Percentiles rank a stretch among this genome's conserved stretches.
phyloP scores from a whole-genome alignment of 2,113 vertebrate species.

The Pithys albifrons region DNA sequence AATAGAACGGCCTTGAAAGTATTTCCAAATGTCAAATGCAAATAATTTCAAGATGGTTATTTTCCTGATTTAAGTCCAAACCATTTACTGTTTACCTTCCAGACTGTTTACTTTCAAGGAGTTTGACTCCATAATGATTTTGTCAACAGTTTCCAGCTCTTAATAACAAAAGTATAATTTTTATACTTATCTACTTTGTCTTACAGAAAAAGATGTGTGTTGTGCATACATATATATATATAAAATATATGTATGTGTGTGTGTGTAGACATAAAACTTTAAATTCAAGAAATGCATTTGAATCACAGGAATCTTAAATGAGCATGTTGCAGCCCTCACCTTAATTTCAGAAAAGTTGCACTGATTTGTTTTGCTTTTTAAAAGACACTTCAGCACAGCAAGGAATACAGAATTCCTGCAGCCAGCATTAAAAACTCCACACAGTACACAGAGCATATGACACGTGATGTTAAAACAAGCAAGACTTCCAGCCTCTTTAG shows the following conservation, averaged over 20 bases:
- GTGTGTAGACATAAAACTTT: neutral
- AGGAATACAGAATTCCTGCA: neutral
- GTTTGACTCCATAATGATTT: neutral
- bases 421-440: neutral
- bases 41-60: neutral
- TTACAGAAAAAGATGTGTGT: neutral
- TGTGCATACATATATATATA: neutral
- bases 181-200: neutral
- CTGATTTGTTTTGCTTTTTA: neutral
- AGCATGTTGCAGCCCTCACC: neutral
- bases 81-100: neutral
- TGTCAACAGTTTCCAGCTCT: neutral
- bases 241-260: no score
- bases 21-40: neutral
- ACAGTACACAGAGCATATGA: neutral
- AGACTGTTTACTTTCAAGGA: neutral
- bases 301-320: neutral
- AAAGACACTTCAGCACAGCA: neutral
- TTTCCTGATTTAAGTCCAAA: neutral
- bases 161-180: neutral
- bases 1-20: neutral
- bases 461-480: neutral
- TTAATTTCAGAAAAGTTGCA: neutral
- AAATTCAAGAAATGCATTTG: neutral
- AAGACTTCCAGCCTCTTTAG: neutral